Percentiles rank a stretch among this genome's conserved stretches.
Conservation (phyloP, 2,797 vertebrate genomes). For the Cryptoprocta ferox region DNA sequence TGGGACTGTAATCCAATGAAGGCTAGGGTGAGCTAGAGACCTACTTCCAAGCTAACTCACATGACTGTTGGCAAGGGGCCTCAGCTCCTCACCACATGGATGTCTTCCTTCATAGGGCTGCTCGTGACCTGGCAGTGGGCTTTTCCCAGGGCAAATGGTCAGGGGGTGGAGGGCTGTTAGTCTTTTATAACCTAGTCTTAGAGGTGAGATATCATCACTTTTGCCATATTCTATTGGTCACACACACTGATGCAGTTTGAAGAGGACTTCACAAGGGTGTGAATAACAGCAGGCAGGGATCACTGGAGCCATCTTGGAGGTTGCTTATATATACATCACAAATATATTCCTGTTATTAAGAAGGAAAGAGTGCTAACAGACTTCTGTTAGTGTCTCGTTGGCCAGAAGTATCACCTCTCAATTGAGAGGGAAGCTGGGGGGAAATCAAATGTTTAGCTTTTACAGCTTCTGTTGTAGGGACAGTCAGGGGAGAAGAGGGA, state of each 20-base stretch:
- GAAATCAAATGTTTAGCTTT: background rate
- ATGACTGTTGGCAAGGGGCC: background rate
- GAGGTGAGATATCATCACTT: background rate
- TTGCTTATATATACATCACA: background rate
- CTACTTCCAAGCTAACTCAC: constrained; percentile 1
- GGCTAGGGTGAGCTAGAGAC: background rate
- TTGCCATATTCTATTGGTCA: background rate
- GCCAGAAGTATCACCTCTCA: background rate
- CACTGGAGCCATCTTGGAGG: background rate
- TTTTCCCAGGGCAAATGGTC: background rate
- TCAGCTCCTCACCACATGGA: background rate
- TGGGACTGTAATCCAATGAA: background rate
- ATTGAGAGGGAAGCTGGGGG: background rate
- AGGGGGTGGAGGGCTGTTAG: background rate
- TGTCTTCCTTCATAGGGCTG: background rate
- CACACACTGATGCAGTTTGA: background rate
- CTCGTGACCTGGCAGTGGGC: background rate
- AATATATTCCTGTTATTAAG: background rate
- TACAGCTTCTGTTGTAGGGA: background rate
- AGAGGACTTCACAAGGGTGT: background rate
- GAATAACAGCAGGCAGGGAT: background rate
- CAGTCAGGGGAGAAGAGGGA: background rate
- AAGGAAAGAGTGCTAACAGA: background rate
- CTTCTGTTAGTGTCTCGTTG: background rate
- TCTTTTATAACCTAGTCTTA: background rate